Evolutionary conservation across 2,888 invertebrate genomes (phyloP).

Genomic region (Prenolepis imparis): DNA sequence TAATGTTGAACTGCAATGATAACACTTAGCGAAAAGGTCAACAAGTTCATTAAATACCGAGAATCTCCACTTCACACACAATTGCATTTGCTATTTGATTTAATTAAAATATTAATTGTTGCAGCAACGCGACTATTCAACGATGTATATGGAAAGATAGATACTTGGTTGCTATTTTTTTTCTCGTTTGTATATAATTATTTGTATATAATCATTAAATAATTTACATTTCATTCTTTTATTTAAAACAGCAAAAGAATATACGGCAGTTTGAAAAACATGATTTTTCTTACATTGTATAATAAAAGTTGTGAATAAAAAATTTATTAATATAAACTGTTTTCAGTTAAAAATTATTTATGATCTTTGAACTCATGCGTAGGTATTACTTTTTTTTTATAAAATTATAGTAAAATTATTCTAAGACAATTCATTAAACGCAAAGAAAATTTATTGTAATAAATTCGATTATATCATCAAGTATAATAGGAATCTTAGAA

Average conservation of each 20-base stretch:
- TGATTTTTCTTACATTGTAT: neutral
- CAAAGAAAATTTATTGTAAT: neutral
- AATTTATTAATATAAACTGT: neutral
- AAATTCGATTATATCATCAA: neutral
- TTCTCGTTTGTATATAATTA: neutral
- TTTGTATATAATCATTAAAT: neutral
- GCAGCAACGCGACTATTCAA: neutral
- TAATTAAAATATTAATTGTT: constrained; percentile 10
- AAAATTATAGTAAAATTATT: neutral
- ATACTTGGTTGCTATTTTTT: neutral
- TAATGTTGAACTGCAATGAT: constrained; percentile 19
- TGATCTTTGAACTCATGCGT: neutral
- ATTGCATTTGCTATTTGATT: neutral
- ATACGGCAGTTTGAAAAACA: neutral
- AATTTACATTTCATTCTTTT: neutral
- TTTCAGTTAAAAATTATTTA: neutral
- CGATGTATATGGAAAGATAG: neutral
- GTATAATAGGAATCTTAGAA: neutral
- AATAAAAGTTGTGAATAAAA: neutral
- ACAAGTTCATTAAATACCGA: constrained; percentile 28
- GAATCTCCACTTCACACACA: neutral
- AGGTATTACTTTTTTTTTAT: neutral
- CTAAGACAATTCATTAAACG: neutral
- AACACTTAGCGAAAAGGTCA: constrained; percentile 30
- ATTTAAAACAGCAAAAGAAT: neutral